Percentiles rank a stretch among this genome's conserved stretches.
Conservation (phyloP, 2,888 invertebrate species). For the Trypoxylon attenuatum region DNA sequence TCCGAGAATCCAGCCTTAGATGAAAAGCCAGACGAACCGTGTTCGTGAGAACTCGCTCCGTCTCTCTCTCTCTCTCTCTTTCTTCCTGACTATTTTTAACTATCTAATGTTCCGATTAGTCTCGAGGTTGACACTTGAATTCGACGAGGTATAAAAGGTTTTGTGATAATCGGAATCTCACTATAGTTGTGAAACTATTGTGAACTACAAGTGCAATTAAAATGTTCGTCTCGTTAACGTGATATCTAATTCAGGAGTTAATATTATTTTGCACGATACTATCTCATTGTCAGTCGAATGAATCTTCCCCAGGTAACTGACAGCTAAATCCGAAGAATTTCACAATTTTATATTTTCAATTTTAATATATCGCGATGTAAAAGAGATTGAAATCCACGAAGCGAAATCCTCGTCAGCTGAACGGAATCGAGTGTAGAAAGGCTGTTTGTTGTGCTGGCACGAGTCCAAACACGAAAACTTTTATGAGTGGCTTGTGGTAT, state of each 20-base stretch:
- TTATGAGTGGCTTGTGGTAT: background rate
- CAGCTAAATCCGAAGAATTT: background rate
- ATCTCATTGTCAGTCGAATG: background rate
- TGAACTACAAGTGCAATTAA: too few species aligned
- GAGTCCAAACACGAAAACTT: constrained; percentile 17
- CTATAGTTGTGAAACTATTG: too few species aligned
- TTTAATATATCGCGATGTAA: constrained; percentile 26
- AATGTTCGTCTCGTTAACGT: background rate
- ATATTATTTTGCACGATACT: background rate
- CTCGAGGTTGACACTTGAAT: too few species aligned
- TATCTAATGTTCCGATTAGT: too few species aligned
- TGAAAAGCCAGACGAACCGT: background rate
- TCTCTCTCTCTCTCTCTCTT: too few species aligned
- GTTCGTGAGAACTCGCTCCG: background rate
- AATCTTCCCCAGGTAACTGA: background rate
- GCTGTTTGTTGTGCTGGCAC: constrained; percentile 12
- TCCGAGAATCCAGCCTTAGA: background rate
- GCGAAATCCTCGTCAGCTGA: constrained; percentile 1
- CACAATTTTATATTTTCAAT: constrained; percentile 26
- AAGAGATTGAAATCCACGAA: constrained; percentile 20
- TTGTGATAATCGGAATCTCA: too few species aligned
- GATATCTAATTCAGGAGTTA: background rate
- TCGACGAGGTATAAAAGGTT: too few species aligned
- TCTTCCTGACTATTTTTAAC: too few species aligned
- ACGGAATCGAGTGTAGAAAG: background rate